phyloP scores from a whole-genome alignment of 64 coral and sea anemone species.

The Porites lutea region DNA sequence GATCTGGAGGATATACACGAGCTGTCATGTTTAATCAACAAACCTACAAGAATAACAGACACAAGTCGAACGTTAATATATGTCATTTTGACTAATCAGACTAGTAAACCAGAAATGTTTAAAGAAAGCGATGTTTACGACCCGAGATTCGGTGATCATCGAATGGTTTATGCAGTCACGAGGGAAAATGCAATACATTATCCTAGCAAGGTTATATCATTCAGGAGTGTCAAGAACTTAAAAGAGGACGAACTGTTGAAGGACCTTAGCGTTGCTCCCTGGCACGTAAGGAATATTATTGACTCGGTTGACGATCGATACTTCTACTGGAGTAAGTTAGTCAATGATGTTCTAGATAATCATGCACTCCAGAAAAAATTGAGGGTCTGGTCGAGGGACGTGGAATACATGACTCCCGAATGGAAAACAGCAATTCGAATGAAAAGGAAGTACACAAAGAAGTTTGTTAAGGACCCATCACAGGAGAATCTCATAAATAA shows the following conservation, averaged over 20 bases:
- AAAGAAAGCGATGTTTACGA: too few species aligned
- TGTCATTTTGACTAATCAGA: conserved; percentile 4
- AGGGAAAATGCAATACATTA: neutral
- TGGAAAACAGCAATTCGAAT: conserved; percentile 56
- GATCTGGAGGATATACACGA: conserved; percentile 12
- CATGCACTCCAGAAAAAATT: neutral
- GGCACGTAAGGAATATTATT: conserved; percentile 34
- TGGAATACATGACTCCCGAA: conserved; percentile 18
- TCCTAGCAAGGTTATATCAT: conserved; percentile 15
- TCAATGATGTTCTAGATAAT: conserved; percentile 10
- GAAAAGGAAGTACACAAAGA: conserved; percentile 23
- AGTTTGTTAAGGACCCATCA: conserved; percentile 29
- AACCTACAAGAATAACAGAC: conserved; percentile 8
- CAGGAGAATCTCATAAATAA: conserved; percentile 16
- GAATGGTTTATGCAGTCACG: too few species aligned
- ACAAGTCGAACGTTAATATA: conserved; percentile 6
- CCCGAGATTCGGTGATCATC: too few species aligned
- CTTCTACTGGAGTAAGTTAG: conserved; percentile 18
- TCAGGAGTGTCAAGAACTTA: conserved; percentile 41
- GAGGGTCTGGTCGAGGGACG: conserved; percentile 5
- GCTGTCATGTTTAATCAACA: conserved; percentile 4
- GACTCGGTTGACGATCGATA: conserved; percentile 8
- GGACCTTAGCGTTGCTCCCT: conserved; percentile 13
- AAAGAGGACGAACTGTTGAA: neutral
- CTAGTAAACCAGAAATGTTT: neutral